Conservation (phyloP, 64 coral and sea anemone species). For the Anthopleura sola region DNA sequence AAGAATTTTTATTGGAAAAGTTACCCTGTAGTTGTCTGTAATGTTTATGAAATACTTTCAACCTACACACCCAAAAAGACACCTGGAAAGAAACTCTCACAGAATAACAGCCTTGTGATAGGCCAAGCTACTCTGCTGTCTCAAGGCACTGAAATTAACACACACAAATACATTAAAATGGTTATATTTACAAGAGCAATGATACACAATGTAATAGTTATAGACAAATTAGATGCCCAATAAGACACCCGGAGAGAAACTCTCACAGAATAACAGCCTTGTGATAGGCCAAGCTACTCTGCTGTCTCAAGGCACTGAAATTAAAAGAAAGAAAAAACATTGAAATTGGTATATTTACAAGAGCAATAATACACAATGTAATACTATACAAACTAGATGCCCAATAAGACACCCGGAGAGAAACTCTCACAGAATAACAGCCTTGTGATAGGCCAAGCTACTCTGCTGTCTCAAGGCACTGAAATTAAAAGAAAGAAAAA, state of each 20-base stretch:
- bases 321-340: no score
- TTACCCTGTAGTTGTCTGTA: background rate
- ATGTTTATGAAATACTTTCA: no score
- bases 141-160: no score
- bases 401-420: background rate
- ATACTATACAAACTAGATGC: background rate
- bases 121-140: background rate
- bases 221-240: background rate
- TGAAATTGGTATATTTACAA: no score
- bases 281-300: background rate
- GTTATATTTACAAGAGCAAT: no score
- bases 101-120: background rate
- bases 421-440: background rate
- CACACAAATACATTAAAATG: no score
- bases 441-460: background rate
- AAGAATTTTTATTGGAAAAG: background rate
- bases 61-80: background rate
- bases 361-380: no score
- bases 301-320: background rate
- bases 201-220: background rate
- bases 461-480: background rate
- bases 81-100: background rate
- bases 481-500: no score
- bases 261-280: constrained; percentile 1
- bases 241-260: background rate